Conservation (phyloP, 2,888 invertebrate genomes). For the Caenorhabditis imperialis region DNA sequence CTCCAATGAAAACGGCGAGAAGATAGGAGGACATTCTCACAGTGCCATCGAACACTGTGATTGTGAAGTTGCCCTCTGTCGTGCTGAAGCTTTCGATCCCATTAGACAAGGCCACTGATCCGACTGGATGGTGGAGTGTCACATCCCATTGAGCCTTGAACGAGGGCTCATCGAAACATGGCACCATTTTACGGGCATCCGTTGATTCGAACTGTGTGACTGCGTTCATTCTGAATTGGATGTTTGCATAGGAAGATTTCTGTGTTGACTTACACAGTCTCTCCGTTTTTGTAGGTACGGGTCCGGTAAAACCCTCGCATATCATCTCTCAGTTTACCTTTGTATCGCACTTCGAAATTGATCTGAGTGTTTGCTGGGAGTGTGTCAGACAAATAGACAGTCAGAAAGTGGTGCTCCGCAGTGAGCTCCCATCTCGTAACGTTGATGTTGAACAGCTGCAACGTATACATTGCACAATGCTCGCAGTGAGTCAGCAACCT, state of each 20-base stretch:
- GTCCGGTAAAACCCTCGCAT: slow-evolving; percentile 57
- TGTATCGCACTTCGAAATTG: slow-evolving; percentile 48
- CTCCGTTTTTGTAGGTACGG: neutral
- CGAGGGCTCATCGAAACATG: slow-evolving; percentile 76
- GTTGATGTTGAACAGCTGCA: too few species aligned
- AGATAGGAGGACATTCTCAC: slow-evolving; percentile 89
- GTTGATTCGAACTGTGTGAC: slow-evolving; percentile 75
- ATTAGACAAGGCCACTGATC: slow-evolving; percentile 66
- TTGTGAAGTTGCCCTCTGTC: slow-evolving; percentile 82
- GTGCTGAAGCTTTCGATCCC: slow-evolving; percentile 40
- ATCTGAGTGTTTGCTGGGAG: neutral
- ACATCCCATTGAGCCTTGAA: slow-evolving; percentile 64
- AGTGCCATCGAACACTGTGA: slow-evolving; percentile 82
- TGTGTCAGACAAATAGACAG: neutral
- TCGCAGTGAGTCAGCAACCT: too few species aligned
- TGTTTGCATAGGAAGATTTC: slow-evolving; percentile 12
- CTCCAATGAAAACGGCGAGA: slow-evolving; percentile 90
- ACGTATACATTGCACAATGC: too few species aligned
- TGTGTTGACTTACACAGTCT: slow-evolving; percentile 33
- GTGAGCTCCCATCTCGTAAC: neutral
- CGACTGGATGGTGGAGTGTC: slow-evolving; percentile 55
- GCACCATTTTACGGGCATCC: slow-evolving; percentile 72
- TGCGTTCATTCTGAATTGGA: slow-evolving; percentile 59
- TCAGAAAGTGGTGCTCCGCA: slow-evolving; percentile 7
- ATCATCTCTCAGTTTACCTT: slow-evolving; percentile 56